Base-by-base conservation (phyloP, 2,113 vertebrate species). In the Etheostoma cragini region DNA sequence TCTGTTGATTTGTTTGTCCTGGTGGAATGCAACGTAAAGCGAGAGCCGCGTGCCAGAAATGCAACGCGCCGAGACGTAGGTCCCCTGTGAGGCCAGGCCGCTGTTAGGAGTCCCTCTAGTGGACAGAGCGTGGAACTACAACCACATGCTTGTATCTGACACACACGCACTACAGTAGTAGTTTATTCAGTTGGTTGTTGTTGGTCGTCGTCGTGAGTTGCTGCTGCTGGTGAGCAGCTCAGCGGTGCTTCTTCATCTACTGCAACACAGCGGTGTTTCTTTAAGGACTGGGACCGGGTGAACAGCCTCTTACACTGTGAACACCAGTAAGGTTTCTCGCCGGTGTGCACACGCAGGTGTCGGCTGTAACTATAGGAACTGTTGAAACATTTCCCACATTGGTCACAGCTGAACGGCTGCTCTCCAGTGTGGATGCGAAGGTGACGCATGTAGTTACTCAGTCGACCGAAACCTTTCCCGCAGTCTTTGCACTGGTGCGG, bases 271-370 rank as follows among this genome's bases (percentile, higher is more conserved):
- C 77, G 76, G 22, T 87, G 85, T 22, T 83, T 87, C 68, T 76
- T 87, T 21, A 87, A 64, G n/a, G 85, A 87, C 68, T 87, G 72
- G 0, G 85, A 80, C 0, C 85, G 67, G 0, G 81, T 80, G 3
- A 87, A 87, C 0, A 87, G 49, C 14, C 69, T 83, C 77, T 87
- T 83, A 50, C 85, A 87, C 0, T 65, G 71, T 22, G 84, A 83
- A 52, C 84, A 87, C 84, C 81, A 87, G 78, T 87, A 87, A 6
- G 85, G 85, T 69, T 87, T 87, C 57, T 87, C 85, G 49, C 85
- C 85, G 0, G 75, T 83, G 67, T 87, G 85, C 12, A 80, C 76
- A 10, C 84, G 80, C 7, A 76, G 42, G 30, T 86, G 84, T 13
- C 80, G 60, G 60, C 53, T 82, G 79, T 86, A 86, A 45, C 84